Evolutionary conservation across 2,797 vertebrate species (phyloP).

Genomic region (Centroberyx gerrardi): DNA sequence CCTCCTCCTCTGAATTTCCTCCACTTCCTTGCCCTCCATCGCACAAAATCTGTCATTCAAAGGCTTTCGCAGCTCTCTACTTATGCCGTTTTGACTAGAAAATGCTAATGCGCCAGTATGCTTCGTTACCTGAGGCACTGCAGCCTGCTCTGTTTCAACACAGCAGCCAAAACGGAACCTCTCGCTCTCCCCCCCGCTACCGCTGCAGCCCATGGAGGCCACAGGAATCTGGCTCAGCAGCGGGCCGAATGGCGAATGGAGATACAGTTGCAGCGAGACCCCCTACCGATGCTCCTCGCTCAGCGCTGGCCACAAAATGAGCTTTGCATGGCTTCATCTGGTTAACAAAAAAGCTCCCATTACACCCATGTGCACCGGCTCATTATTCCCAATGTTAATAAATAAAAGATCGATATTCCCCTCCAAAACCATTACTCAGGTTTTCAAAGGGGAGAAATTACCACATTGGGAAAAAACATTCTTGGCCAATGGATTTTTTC

Average conservation of each 20-base stretch:
- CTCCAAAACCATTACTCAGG: conserved; percentile 34
- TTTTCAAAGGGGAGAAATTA: conserved; percentile 46
- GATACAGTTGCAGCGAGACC: conserved; percentile 27
- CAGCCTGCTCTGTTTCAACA: conserved; percentile 63
- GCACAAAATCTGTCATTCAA: conserved; percentile 7
- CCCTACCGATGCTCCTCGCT: background rate
- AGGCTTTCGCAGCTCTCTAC: conserved; percentile 1
- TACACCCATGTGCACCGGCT: conserved; percentile 3
- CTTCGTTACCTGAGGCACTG: conserved; percentile 68
- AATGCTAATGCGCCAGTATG: conserved; percentile 68
- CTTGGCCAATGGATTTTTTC: conserved; percentile 15
- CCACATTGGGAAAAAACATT: conserved; percentile 31
- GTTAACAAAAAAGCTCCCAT: background rate
- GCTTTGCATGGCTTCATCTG: conserved; percentile 22
- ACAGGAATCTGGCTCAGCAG: conserved; percentile 19
- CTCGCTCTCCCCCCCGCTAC: conserved; percentile 39
- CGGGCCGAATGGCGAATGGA: conserved; percentile 34
- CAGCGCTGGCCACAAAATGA: conserved; percentile 7
- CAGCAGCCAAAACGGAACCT: conserved; percentile 59
- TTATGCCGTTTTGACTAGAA: conserved; percentile 41
- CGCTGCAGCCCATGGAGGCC: conserved; percentile 50
- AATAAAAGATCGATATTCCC: conserved; percentile 54
- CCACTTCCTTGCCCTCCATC: conserved; percentile 13
- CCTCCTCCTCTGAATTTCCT: conserved; percentile 5
- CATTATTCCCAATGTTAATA: conserved; percentile 31